Evolutionary conservation across 2,797 vertebrate genomes (phyloP), one percentile per base, ranked within the genome.

Genomic region (Microctenopoma lineatum): DNA sequence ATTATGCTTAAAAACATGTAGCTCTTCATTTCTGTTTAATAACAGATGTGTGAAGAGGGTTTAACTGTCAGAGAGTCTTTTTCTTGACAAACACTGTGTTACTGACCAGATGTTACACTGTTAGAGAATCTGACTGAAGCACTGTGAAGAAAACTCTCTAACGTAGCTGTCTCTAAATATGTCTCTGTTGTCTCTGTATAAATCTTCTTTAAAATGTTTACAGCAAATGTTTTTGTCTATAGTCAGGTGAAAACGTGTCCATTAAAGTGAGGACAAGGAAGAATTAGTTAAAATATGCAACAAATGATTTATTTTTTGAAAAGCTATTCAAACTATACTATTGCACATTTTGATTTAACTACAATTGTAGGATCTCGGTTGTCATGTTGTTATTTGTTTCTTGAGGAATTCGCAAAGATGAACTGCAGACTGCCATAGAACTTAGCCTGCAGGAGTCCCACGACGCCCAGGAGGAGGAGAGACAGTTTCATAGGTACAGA

Each of bases 361-460:
- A 6, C 14, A 47, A 27, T 1, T 52, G 16, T 3, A 0, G 7
- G 21, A 9, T 47, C 8, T 39, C 51, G 5, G 1, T 25, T 57
- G 32, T 64, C 26, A 5, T 6, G 57, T 65, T 46, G 15, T 79
- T 82, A 50, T 25, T 73, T 18, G 59, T 83, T 51, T 63, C 59
- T 34, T 59, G 57, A 93, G 92, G 85, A 9, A 64, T 87, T 62
- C 87, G 77, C 53, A 94, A 94, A 79, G 95, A 96, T 44, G 92
- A 94, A 50, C 90, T 96, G 56, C 77, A 85, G 84, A 71, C 92
- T 0, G 93, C 91, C 39, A 92, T 93, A 1, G 83, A 93, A 27
- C 87, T 95, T 75, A 94, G 93, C 76, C 85, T 95, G 4, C 92
- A 93, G 88, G 96, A 97, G 68, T 94, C 93, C 0, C 92, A 95